Evolutionary conservation across 2,797 vertebrate species (phyloP).

Genomic region (Xerus rutilus): DNA sequence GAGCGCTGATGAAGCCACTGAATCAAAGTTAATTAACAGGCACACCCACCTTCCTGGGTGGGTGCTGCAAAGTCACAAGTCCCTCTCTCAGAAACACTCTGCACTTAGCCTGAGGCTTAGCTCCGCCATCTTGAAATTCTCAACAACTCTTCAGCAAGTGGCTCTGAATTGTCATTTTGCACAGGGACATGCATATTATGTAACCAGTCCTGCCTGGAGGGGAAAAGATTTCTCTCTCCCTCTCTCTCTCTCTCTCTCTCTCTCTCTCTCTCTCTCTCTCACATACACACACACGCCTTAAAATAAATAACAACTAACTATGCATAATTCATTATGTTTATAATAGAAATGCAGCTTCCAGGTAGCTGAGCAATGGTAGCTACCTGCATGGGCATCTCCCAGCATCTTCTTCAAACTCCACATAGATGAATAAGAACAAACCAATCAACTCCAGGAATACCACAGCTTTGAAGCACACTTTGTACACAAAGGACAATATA

Average conservation of each 20-base stretch:
- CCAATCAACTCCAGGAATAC: no score
- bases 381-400: not conserved
- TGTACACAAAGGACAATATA: not conserved
- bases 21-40: not conserved
- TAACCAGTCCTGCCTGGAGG: not conserved
- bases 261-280: no score
- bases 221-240: not conserved
- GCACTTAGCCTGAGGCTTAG: not conserved
- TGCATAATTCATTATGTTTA: not conserved
- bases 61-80: not conserved
- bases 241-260: no score
- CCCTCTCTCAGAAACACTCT: not conserved
- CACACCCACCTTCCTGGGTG: no score
- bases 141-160: not conserved
- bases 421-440: not conserved
- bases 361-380: not conserved
- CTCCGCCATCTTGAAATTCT: not conserved
- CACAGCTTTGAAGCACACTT: not conserved
- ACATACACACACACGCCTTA: not conserved
- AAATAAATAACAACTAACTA: conserved; percentile 53
- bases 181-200: not conserved
- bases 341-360: not conserved
- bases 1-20: not conserved
- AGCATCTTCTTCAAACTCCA: not conserved
- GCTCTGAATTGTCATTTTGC: not conserved